Base-by-base conservation (phyloP, 1,140 invertebrate genomes). In the Nixonia krombeini region DNA sequence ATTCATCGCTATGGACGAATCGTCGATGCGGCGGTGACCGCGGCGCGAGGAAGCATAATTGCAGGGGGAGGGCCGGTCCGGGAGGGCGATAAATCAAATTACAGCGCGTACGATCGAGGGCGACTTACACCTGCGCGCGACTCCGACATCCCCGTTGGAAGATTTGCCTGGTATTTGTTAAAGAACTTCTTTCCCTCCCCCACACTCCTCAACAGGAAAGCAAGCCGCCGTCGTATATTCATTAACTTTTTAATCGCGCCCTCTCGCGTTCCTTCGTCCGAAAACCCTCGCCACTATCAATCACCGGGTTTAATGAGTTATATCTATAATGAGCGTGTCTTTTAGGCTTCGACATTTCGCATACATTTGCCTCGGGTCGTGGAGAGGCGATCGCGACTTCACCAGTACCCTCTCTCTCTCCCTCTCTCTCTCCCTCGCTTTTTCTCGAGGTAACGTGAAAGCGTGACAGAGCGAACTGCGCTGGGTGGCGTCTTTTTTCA, bases 401-500 rank as follows among this genome's bases (percentile, higher is more conserved):
- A 12, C 29, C 8, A 12, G 10, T 2, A n/a, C n/a, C n/a, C n/a
- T n/a, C n/a, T n/a, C n/a, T n/a, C n/a, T n/a, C n/a, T n/a, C n/a
- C n/a, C n/a, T n/a, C n/a, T n/a, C n/a, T n/a, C n/a, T n/a, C n/a
- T n/a, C n/a, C n/a, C n/a, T n/a, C n/a, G n/a, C n/a, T n/a, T n/a
- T 12, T 31, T 8, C 6, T 21, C 6, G 21, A 6, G 29, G 44
- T 42, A 46, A 37, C 46, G 47, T 51, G 31, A 40, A 18, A 40
- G 18, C 26, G 64, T 57, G 46, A 44, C 45, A 58, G 52, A 53
- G 26, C 18, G 29, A 50, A 59, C 53, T 56, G 44, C 37, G 45
- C 50, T 40, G 31, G 47, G 68, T 71, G 73, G 64, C 69, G n/a
- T 62, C 58, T 63, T 67, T 61, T 57, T 51, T 40, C 44, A 53